Conservation (phyloP, 2,888 invertebrate genomes). For the Molorchus minor region DNA sequence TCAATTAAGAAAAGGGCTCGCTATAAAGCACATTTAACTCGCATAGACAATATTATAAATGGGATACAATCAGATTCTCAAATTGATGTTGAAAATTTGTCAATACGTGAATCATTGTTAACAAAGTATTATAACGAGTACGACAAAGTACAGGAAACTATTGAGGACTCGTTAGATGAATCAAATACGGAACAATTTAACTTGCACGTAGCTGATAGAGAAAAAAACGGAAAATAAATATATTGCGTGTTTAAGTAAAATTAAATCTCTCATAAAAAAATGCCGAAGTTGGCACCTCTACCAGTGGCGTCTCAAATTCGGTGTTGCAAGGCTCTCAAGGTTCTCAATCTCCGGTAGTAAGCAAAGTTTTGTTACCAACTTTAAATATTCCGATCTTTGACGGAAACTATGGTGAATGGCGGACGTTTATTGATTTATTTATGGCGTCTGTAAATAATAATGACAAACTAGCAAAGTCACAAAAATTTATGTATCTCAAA, state of each 20-base stretch:
- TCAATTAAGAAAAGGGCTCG: not conserved
- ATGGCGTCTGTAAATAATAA: constrained; percentile 14
- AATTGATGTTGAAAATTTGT: not conserved
- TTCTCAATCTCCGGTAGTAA: not conserved
- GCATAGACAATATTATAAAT: constrained; percentile 6
- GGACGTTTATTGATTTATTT: constrained; percentile 20
- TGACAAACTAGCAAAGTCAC: constrained; percentile 8
- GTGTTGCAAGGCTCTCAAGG: not conserved
- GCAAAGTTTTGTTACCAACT: not conserved
- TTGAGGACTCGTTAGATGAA: constrained; percentile 7
- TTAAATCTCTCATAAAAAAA: constrained; percentile 1
- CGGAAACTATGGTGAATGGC: constrained; percentile 15
- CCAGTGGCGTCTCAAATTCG: not conserved
- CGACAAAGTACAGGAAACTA: constrained; percentile 5
- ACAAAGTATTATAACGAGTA: constrained; percentile 10
- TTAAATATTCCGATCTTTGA: constrained; percentile 14
- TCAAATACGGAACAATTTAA: not conserved
- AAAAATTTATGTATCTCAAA: constrained; percentile 17
- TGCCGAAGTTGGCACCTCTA: not conserved
- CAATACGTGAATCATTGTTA: constrained; percentile 6
- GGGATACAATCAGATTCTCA: not conserved
- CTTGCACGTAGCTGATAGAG: not conserved
- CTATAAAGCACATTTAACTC: not conserved
- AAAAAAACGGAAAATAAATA: not conserved
- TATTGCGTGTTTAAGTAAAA: constrained; percentile 7